Base-by-base conservation (phyloP, 2,888 invertebrate species). In the Eupithecia abbreviata region DNA sequence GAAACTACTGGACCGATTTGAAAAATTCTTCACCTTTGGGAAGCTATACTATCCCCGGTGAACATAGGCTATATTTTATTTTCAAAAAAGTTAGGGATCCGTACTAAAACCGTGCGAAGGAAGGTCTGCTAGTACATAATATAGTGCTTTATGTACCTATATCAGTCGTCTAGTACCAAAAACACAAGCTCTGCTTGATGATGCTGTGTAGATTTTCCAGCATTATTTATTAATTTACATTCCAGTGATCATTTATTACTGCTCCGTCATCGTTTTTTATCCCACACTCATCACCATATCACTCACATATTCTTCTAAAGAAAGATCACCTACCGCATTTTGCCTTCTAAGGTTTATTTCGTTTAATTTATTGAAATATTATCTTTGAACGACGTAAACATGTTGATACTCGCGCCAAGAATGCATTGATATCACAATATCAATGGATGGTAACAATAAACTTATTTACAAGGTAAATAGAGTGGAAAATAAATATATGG, bases 351-450 rank as follows among this genome's bases (percentile, higher is more conserved):
- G 62, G 62, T 62, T 30, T 62, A 62, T 30, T 30, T 30, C 10
- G n/a, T 62, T 55, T 55, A 7, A 55, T 55, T 58, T 58, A 58
- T 18, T 58, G 12, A 30, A 62, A 62, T 62, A 62, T 62, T 62
- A 62, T 62, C 62, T 62, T 62, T 30, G 30, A 12, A 18, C 62
- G 30, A 9, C 30, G 62, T 58, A 62, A 30, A 62, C 62, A 62
- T 65, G 15, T 42, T 41, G 66, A 66, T 42, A 42, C 6, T 49
- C 47, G 51, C 42, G 42, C 12, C 42, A 67, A 71, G 77, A 71
- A 74, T 74, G 77, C 47, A 42, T 55, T 45, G 15, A 62, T 62
- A 72, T 47, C 66, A 71, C 77, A 67, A 66, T 71, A 73, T 74
- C 66, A 30, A 73, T 77, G 71, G 71, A 74, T 69, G 62, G 55